These are phyloP conservation scores for Pan paniscus DNA, from an alignment of 2,113 vertebrate genomes.

Conservation along the genomic window DNA sequence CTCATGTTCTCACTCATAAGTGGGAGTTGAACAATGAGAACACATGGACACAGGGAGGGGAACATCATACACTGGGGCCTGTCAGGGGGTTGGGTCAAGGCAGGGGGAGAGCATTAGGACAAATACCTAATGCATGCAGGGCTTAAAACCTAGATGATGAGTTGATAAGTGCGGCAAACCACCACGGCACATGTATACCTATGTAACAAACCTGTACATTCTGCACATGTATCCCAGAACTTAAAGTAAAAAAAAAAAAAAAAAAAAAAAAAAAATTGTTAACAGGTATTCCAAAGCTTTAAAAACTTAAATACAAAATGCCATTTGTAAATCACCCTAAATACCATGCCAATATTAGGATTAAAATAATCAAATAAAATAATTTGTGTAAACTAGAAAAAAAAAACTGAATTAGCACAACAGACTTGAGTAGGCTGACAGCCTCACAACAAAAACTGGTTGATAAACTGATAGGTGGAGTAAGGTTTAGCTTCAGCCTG, in stretches of 20 bases:
- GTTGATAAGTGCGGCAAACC: too few species aligned
- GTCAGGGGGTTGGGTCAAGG: too few species aligned
- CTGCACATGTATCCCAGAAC: too few species aligned
- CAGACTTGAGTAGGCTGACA: background rate
- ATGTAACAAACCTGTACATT: too few species aligned
- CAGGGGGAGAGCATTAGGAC: too few species aligned
- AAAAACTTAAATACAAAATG: background rate
- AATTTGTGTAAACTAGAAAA: background rate
- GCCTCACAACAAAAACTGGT: background rate
- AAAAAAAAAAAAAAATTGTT: background rate
- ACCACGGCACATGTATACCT: too few species aligned
- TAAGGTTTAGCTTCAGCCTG: background rate
- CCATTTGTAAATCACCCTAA: background rate
- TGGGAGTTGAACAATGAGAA: too few species aligned
- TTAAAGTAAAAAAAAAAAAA: background rate
- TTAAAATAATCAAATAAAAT: slow-evolving; percentile 2
- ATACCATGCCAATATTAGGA: background rate
- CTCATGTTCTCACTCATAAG: too few species aligned
- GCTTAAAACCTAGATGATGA: too few species aligned
- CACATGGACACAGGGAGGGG: too few species aligned
- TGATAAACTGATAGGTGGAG: background rate
- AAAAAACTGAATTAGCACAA: background rate
- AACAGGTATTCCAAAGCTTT: slow-evolving; percentile 27
- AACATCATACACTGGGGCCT: too few species aligned
- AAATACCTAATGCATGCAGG: too few species aligned